Conservation (phyloP, 2,797 vertebrate species). For the Cossypha heuglini region DNA sequence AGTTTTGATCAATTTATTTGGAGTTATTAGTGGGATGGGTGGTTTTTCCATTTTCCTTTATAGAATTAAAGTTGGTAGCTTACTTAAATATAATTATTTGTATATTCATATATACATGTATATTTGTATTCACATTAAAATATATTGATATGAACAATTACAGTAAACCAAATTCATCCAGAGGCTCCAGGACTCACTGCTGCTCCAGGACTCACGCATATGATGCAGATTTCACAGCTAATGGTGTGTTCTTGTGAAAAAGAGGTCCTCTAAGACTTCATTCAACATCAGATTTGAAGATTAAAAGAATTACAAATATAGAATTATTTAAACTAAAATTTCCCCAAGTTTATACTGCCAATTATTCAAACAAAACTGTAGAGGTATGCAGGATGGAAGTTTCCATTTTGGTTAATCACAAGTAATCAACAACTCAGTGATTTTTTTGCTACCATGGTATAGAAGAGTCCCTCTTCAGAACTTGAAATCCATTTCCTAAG, state of each 20-base stretch:
- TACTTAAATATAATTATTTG: not conserved
- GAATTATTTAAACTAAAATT: not conserved
- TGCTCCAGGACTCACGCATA: fast-evolving
- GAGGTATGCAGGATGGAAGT: not conserved
- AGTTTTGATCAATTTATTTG: fast-evolving
- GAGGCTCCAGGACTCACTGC: not conserved
- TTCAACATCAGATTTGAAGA: not conserved
- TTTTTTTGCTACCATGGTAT: not conserved
- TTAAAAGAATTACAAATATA: not conserved
- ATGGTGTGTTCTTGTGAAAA: not conserved
- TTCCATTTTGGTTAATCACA: not conserved
- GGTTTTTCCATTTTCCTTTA: not conserved
- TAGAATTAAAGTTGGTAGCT: not conserved
- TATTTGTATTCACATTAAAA: not conserved
- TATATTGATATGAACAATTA: not conserved
- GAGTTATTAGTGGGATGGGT: not conserved
- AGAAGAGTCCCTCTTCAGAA: not conserved
- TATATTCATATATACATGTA: not conserved
- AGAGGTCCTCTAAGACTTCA: not conserved
- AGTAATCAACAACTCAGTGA: not conserved
- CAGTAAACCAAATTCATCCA: not conserved
- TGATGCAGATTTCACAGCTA: not conserved
- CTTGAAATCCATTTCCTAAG: not conserved
- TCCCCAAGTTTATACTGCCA: fast-evolving
- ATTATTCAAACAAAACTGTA: not conserved